phyloP scores from a whole-genome alignment of 2,113 vertebrate genomes.

The Eolophus roseicapilla region DNA sequence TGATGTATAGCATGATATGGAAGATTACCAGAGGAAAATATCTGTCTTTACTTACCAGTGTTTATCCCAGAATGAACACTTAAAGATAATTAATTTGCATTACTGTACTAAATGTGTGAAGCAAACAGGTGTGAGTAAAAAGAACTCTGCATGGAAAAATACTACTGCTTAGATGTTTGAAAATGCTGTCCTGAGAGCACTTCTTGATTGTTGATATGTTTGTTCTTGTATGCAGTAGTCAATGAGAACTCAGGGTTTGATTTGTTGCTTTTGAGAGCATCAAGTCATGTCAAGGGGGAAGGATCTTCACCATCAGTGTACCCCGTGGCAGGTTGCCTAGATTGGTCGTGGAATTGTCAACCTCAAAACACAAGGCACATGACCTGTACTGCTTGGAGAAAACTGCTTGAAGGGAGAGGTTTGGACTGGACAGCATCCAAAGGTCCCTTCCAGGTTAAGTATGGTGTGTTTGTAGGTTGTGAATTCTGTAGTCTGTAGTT shows the following conservation, averaged over 20 bases:
- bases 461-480: not conserved
- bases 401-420: not conserved
- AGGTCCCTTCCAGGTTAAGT: not conserved
- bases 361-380: fast-evolving
- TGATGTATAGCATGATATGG: not conserved
- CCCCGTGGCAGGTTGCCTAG: not conserved
- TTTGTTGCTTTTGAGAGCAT: not conserved
- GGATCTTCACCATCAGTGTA: not conserved
- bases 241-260: not conserved
- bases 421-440: not conserved
- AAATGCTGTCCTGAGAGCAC: not conserved
- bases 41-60: not conserved
- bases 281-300: not conserved
- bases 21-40: not conserved
- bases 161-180: not conserved
- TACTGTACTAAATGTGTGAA: not conserved
- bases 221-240: not conserved
- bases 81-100: not conserved
- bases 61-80: not conserved
- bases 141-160: not conserved
- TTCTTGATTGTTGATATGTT: not conserved
- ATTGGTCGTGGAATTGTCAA: not conserved
- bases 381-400: not conserved
- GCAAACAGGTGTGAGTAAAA: not conserved
- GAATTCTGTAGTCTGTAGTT: not conserved